Evolutionary conservation across 2,113 vertebrate genomes (phyloP).

Genomic region (Centropristis striata): DNA sequence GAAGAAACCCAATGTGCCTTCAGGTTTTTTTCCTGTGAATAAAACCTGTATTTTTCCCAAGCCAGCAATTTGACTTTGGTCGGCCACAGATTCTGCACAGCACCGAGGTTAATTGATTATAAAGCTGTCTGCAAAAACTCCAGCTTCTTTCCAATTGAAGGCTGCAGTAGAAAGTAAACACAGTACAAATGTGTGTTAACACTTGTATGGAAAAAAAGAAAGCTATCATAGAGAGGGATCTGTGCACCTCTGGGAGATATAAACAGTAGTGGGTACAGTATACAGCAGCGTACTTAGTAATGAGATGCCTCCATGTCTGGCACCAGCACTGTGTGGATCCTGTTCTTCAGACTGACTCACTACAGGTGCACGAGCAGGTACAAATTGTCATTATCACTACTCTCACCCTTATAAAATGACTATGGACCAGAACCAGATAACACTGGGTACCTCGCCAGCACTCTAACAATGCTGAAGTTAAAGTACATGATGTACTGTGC

Average conservation of each 20-base stretch:
- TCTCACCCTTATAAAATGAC: neutral
- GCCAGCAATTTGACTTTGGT: constrained; percentile 27
- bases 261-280: constrained; percentile 5
- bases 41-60: constrained; percentile 2
- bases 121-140: constrained; percentile 15
- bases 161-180: constrained; percentile 16
- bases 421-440: neutral
- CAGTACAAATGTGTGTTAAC: neutral
- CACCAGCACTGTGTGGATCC: constrained; percentile 3
- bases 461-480: constrained; percentile 2
- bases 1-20: constrained; percentile 17
- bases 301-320: neutral
- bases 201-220: neutral
- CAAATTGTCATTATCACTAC: neutral
- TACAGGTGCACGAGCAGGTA: constrained; percentile 11
- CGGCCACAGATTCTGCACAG: constrained; percentile 10
- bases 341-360: constrained; percentile 12
- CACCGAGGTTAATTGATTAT: constrained; percentile 14
- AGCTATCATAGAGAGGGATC: neutral
- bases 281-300: neutral
- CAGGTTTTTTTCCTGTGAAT: neutral
- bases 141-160: neutral
- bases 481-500: constrained; percentile 53
- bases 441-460: neutral
- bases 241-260: constrained; percentile 2